A percentile compares a stretch with the other conserved stretches of the same genome.
Evolutionary conservation across 2,113 vertebrate species (phyloP).

Genomic region (Cottus gobio): DNA sequence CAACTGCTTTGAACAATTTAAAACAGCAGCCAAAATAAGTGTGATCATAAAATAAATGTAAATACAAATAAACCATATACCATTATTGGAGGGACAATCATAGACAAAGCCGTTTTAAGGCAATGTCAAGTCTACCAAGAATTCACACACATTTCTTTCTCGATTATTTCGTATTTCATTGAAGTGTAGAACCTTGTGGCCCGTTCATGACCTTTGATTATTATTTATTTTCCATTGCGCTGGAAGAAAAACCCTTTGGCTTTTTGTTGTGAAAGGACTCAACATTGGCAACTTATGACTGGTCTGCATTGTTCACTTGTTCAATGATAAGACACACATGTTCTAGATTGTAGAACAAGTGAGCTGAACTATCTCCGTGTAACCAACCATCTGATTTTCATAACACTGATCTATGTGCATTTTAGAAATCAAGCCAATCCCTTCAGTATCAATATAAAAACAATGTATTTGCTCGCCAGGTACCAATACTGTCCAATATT

Average conservation of each 20-base stretch:
- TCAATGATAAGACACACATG: constrained; percentile 11
- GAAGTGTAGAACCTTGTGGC: too few relatives aligned
- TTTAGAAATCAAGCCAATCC: background rate
- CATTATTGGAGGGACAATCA: background rate
- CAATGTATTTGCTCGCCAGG: background rate
- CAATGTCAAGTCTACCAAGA: background rate
- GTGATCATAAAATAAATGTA: background rate
- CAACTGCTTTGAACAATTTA: background rate
- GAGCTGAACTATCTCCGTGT: background rate
- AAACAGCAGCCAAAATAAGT: background rate
- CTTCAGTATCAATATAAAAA: background rate
- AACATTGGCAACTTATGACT: background rate
- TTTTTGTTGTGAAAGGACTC: background rate
- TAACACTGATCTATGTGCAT: background rate
- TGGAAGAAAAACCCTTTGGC: background rate
- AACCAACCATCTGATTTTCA: constrained; percentile 4
- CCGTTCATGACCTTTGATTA: background rate
- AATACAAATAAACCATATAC: background rate
- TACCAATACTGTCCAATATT: background rate
- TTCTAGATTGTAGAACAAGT: background rate
- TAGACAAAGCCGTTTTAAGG: background rate
- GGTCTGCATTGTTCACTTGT: background rate
- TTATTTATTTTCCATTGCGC: background rate
- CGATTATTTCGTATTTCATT: background rate
- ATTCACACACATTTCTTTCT: background rate